Conservation (phyloP, 2,797 vertebrate species). For the Coregonus ussuriensis region DNA sequence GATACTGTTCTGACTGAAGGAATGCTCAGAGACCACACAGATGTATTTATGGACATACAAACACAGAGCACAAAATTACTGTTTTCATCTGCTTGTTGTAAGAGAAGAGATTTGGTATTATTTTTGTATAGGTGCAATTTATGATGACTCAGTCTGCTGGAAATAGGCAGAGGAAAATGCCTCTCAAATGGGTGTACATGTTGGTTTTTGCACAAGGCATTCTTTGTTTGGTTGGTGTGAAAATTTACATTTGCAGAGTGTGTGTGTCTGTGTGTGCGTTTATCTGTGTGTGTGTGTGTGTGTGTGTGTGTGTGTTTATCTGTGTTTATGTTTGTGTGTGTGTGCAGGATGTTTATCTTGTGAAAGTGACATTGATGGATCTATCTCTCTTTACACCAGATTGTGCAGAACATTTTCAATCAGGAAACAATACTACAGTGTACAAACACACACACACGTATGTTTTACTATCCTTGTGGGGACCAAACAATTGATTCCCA, state of each 20-base stretch:
- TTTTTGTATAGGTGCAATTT: not conserved
- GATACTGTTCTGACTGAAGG: not conserved
- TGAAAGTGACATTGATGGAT: not conserved
- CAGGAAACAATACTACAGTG: not conserved
- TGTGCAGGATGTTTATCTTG: not conserved
- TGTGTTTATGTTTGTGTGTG: not conserved
- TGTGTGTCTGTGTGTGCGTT: not conserved
- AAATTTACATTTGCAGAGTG: not conserved
- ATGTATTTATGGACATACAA: not conserved
- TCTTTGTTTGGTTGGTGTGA: slow-evolving; percentile 4
- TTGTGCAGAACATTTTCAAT: no score
- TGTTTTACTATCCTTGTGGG: no score
- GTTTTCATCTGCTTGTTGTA: no score
- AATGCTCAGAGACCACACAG: not conserved
- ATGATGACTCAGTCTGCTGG: not conserved
- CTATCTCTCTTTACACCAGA: not conserved
- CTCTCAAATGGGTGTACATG: not conserved
- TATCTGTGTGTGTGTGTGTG: no score
- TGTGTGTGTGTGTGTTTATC: not conserved
- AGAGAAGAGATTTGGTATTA: not conserved
- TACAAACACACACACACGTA: not conserved
- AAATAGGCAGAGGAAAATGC: not conserved
- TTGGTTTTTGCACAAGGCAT: not conserved
- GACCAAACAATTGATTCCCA: no score
- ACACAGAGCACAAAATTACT: not conserved